These are phyloP conservation scores for Hippocampus mohnikei DNA, from an alignment of 2,113 vertebrate species.

Conservation along the genomic window DNA sequence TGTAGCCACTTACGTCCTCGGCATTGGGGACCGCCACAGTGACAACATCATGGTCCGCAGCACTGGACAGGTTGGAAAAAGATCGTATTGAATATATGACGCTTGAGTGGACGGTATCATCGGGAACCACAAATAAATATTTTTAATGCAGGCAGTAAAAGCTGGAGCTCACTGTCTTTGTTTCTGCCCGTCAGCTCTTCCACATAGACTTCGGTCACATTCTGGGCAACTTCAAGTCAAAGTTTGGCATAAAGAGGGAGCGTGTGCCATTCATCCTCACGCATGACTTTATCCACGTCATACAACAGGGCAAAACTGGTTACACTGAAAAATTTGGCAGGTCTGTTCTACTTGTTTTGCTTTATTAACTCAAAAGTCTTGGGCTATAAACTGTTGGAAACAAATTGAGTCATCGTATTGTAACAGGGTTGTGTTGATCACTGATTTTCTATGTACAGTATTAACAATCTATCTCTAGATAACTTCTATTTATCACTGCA, in stretches of 20 bases:
- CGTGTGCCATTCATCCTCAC: constrained; percentile 98
- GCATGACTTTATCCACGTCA: constrained; percentile 98
- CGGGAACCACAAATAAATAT: not conserved
- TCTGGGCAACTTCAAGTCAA: constrained; percentile 98
- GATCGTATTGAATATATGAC: not conserved
- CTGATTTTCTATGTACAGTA: no score
- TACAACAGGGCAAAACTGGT: constrained; percentile 96
- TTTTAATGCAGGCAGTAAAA: not conserved
- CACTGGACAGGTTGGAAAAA: constrained; percentile 85
- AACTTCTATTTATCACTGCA: not conserved
- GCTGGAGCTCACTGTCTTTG: not conserved
- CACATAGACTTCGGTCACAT: constrained; percentile 99
- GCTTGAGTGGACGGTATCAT: not conserved
- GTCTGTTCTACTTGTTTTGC: constrained; percentile 65
- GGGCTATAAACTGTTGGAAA: not conserved
- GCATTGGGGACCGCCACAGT: constrained; percentile 96
- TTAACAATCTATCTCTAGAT: not conserved
- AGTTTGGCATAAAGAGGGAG: constrained; percentile 99
- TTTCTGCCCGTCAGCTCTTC: constrained; percentile 79
- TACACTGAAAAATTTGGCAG: constrained; percentile 96
- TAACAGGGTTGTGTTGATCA: not conserved
- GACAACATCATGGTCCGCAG: constrained; percentile 99
- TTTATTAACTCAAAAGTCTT: not conserved
- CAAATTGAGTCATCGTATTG: not conserved
- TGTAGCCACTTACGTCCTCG: constrained; percentile 97